These are phyloP conservation scores for Lophura nycthemera DNA, from an alignment of 2,113 vertebrate genomes.

Conservation along the genomic window DNA sequence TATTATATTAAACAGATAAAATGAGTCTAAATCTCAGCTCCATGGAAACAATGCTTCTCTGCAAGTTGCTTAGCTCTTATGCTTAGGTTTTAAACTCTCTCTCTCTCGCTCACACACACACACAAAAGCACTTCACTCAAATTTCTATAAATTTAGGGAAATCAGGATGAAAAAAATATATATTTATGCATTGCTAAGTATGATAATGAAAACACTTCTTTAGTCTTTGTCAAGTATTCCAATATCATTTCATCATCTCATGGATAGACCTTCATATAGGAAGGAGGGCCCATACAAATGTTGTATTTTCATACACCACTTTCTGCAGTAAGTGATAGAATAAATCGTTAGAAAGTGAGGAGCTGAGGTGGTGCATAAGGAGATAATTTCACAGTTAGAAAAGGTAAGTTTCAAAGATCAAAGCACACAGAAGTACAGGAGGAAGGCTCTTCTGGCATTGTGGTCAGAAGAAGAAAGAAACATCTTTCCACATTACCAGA, in stretches of 20 bases:
- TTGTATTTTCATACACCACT: background rate
- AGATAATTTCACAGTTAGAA: background rate
- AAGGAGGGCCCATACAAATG: background rate
- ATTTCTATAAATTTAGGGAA: background rate
- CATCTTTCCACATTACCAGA: background rate
- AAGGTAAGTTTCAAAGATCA: background rate
- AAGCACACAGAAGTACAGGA: background rate
- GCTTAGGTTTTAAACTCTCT: background rate
- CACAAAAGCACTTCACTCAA: background rate
- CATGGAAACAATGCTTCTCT: constrained; percentile 39
- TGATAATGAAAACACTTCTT: background rate
- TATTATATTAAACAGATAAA: background rate
- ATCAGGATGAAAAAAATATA: background rate
- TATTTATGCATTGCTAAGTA: background rate
- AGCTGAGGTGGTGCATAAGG: background rate
- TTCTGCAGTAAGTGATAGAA: background rate
- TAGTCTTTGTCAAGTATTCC: background rate
- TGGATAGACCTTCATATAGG: background rate
- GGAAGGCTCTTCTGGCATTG: background rate
- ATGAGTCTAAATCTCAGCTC: background rate
- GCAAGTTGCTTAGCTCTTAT: background rate
- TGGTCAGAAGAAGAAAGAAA: background rate
- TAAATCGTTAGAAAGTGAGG: background rate
- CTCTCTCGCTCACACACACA: background rate
- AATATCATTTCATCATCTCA: background rate